phyloP scores from a whole-genome alignment of 2,113 vertebrate genomes.

The Cairina moschata region DNA sequence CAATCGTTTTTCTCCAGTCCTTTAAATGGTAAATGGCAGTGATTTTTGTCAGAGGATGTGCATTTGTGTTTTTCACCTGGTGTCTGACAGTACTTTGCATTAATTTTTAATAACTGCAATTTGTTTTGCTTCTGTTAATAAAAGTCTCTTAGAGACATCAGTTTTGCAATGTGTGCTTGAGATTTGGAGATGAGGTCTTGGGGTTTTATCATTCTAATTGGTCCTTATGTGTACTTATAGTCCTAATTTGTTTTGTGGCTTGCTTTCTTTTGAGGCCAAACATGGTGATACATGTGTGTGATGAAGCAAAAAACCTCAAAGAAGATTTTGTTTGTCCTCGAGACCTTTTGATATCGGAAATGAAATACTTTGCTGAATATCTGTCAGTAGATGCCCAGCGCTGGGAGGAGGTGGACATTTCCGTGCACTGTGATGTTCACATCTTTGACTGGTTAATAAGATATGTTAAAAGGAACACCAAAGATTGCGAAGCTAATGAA shows the following conservation, averaged over 20 bases:
- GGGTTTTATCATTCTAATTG: background rate
- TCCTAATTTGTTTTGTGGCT: constrained; percentile 46
- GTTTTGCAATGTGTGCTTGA: background rate
- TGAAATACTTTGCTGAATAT: constrained; percentile 98
- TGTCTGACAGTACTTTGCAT: background rate
- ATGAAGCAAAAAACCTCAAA: constrained; percentile 96
- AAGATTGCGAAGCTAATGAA: constrained; percentile 79
- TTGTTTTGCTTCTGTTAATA: background rate
- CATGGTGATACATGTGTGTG: constrained; percentile 98
- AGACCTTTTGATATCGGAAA: constrained; percentile 93
- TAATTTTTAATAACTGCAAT: background rate
- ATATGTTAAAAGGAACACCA: constrained; percentile 91
- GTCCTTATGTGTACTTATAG: background rate
- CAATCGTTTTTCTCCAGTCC: background rate
- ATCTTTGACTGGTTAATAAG: constrained; percentile 99
- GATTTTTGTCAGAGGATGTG: background rate
- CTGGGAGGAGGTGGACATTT: constrained; percentile 99
- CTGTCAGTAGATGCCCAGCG: constrained; percentile 91
- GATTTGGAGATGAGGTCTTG: background rate
- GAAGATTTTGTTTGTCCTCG: constrained; percentile 96
- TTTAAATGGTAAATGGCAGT: background rate
- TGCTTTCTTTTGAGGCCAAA: constrained; percentile 82
- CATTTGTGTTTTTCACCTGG: background rate
- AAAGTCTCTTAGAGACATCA: background rate
- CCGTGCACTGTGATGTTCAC: constrained; percentile 96